Evolutionary conservation across 2,797 vertebrate species (phyloP), one percentile per base, ranked within the genome.

Genomic region (Hippoglossus hippoglossus): DNA sequence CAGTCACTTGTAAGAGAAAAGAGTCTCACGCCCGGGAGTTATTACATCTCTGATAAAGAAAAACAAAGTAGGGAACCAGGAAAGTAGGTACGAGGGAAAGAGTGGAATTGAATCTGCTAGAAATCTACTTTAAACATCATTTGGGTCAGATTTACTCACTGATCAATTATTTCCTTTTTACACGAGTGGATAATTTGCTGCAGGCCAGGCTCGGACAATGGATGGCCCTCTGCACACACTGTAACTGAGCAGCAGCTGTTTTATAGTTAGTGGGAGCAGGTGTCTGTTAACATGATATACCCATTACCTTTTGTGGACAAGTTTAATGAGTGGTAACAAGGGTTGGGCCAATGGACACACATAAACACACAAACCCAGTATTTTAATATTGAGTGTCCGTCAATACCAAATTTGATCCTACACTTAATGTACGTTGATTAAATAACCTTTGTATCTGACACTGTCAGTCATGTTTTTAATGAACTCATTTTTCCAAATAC

Each of bases 1-100:
- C 21, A 74, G 59, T 62, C 63, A 60, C 69, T 81, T 77, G 46
- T 34, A 73, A 75, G 44, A 77, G 41, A 71, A 72, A 70, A 81
- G 36, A 65, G 25, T 73, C 51, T 54, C 60, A 19, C 49, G 2
- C 47, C 34, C 21, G 73, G 55, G 66, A 79, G 26, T 67, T 66
- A 73, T 76, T 82, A 70, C 24, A 8, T 47, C 41, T 67, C n/a
- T 55, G 49, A 71, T 62, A 24, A 51, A 65, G 41, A 72, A 50
- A 71, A 57, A 61, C 6, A 55, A 19, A 71, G 1, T 69, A n/a
- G 52, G 18, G 53, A 58, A 63, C 63, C 57, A 39, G 16, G 15
- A 52, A 19, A 24, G 50, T 15, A 44, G 24, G 26, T 22, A 41
- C 0, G 0, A 12, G 22, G 24, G 41, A 64, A 31, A 31, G 25